These are phyloP conservation scores for Acanthosepion pharaonis DNA, from an alignment of 2,888 invertebrate species.

Conservation along the genomic window DNA sequence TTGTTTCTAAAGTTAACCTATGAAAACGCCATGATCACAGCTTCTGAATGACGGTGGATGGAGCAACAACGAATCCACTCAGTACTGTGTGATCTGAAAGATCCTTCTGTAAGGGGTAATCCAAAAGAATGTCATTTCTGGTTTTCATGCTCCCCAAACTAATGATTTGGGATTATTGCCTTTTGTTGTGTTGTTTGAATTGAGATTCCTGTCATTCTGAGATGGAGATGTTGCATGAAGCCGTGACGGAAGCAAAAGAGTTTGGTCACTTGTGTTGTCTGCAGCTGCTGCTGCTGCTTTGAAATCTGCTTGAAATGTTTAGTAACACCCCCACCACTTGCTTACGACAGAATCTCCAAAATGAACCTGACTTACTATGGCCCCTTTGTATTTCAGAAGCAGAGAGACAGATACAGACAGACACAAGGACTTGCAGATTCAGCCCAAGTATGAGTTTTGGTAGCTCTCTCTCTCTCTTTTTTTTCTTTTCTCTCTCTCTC, in stretches of 20 bases:
- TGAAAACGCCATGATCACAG: background rate
- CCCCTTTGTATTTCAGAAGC: slow-evolving; percentile 46
- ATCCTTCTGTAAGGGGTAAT: background rate
- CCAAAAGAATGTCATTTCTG: background rate
- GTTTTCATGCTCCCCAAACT: background rate
- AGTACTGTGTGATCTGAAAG: background rate
- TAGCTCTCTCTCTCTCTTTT: slow-evolving; percentile 34
- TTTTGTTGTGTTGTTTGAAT: background rate
- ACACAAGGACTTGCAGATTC: slow-evolving; percentile 43
- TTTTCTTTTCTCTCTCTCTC: background rate
- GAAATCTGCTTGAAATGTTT: slow-evolving; percentile 12
- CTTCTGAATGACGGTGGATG: background rate
- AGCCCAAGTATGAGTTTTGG: slow-evolving; percentile 41
- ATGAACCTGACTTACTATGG: slow-evolving; percentile 36
- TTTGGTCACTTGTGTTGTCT: slow-evolving; percentile 33
- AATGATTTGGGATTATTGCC: background rate
- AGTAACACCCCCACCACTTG: background rate
- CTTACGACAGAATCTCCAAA: background rate
- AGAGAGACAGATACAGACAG: slow-evolving; percentile 45
- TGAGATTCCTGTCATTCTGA: background rate
- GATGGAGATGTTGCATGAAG: slow-evolving; percentile 1
- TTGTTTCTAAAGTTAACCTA: background rate
- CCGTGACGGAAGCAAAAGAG: background rate
- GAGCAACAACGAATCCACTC: background rate
- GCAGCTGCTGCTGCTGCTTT: slow-evolving; percentile 12